Evolutionary conservation across 2,113 vertebrate species (phyloP).

Genomic region (Myotis yumanensis): DNA sequence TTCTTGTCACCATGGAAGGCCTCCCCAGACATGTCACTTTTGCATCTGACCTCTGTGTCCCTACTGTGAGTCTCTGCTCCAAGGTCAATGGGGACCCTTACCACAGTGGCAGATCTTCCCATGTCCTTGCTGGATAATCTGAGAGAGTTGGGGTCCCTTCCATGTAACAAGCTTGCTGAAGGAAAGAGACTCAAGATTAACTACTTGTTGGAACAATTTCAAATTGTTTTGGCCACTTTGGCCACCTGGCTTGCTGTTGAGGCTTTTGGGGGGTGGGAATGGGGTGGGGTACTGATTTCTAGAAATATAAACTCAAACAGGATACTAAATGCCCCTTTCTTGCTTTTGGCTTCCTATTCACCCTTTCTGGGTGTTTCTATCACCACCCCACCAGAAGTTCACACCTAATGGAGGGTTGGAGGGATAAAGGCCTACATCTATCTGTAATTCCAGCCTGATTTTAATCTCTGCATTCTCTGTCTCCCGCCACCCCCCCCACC

Average conservation of each 20-base stretch:
- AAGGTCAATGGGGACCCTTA: not conserved
- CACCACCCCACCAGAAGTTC: too few species aligned
- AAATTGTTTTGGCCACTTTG: not conserved
- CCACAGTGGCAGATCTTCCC: not conserved
- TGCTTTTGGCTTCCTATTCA: not conserved
- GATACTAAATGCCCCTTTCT: accelerated
- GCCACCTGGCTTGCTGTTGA: not conserved
- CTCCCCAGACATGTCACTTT: accelerated
- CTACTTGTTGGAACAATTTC: not conserved
- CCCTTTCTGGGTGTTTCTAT: not conserved
- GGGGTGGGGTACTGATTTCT: not conserved
- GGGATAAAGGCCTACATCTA: not conserved
- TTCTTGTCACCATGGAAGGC: not conserved
- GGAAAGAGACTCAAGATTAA: not conserved
- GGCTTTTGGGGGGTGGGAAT: too few species aligned
- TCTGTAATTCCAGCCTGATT: not conserved
- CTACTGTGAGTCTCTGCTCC: accelerated
- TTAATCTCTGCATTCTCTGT: not conserved
- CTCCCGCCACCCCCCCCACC: too few species aligned
- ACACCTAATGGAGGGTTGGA: not conserved
- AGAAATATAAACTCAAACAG: not conserved
- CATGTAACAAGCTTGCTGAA: not conserved
- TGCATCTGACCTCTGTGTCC: not conserved
- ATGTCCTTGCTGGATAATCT: not conserved
- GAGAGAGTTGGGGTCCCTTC: not conserved